A percentile compares a stretch with the other conserved stretches of the same genome.
Evolutionary conservation across 1,140 invertebrate genomes (phyloP).

Genomic region (Musca domestica): DNA sequence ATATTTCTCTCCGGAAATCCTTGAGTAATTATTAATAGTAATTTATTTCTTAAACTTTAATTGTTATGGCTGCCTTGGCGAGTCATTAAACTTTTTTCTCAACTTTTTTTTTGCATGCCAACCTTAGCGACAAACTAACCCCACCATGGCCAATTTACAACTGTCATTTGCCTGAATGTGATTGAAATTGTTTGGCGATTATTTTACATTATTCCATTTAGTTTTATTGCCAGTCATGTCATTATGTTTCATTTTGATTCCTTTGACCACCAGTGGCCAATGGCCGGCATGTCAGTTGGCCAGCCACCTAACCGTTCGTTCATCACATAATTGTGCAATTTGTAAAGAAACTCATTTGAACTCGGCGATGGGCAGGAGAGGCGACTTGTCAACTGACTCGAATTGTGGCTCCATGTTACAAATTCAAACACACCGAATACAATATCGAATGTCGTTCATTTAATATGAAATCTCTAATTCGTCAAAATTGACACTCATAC

Average conservation of each 20-base stretch:
- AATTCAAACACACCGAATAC: neutral
- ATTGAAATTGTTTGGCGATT: neutral
- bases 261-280: neutral
- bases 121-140: neutral
- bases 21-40: neutral
- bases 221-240: neutral
- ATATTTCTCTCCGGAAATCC: too few relatives aligned
- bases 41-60: neutral
- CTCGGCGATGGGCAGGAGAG: too few relatives aligned
- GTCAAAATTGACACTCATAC: neutral
- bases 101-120: neutral
- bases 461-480: slow-evolving; percentile 16
- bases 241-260: neutral
- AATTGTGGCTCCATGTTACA: neutral
- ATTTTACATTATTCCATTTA: neutral
- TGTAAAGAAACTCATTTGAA: neutral
- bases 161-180: neutral
- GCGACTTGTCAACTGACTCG: too few relatives aligned
- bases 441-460: neutral
- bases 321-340: slow-evolving; percentile 1
- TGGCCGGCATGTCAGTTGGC: too few relatives aligned
- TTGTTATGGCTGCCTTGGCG: neutral
- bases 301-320: too few relatives aligned
- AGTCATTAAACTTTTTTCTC: slow-evolving; percentile 4
- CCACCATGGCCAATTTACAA: slow-evolving; percentile 1